Conservation (phyloP, 2,113 vertebrate species). For the Percopsis transmontana region DNA sequence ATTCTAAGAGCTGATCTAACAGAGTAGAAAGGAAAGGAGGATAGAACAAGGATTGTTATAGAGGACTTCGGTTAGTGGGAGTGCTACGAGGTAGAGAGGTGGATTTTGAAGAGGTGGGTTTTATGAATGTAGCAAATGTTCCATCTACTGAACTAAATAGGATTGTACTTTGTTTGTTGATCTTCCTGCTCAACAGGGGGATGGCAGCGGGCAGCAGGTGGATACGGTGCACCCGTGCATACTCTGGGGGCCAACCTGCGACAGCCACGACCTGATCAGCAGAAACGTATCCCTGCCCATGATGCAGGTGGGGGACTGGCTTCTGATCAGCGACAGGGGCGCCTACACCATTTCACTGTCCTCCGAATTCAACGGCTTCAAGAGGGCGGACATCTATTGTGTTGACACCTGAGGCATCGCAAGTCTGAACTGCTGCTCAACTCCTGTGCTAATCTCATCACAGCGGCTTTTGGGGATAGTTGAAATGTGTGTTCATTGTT, state of each 20-base stretch:
- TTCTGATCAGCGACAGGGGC: constrained; percentile 89
- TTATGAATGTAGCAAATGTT: too few relatives aligned
- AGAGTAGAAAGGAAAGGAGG: too few relatives aligned
- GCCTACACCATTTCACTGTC: constrained; percentile 86
- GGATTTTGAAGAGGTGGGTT: too few relatives aligned
- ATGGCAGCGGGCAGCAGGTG: constrained; percentile 72
- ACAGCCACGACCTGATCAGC: constrained; percentile 85
- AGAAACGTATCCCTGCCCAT: constrained; percentile 83
- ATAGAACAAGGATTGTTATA: too few relatives aligned
- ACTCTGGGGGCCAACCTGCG: constrained; percentile 91
- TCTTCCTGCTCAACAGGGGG: not conserved
- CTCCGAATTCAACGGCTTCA: constrained; percentile 90
- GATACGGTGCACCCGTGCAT: constrained; percentile 74
- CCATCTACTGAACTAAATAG: too few relatives aligned
- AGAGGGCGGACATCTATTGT: constrained; percentile 84
- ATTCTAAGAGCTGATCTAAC: too few relatives aligned
- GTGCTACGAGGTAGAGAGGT: too few relatives aligned
- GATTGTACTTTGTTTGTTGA: not conserved
- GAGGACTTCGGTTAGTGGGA: too few relatives aligned
- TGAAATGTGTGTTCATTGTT: too few relatives aligned
- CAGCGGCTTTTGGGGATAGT: too few relatives aligned
- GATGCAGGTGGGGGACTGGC: constrained; percentile 87
- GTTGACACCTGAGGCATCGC: constrained; percentile 48
- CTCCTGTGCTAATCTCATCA: too few relatives aligned
- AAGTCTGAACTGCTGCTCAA: not conserved